Evolutionary conservation across 1,140 invertebrate genomes (phyloP), one percentile per base, ranked within the genome.

Genomic region (Caenorhabditis brenneri): DNA sequence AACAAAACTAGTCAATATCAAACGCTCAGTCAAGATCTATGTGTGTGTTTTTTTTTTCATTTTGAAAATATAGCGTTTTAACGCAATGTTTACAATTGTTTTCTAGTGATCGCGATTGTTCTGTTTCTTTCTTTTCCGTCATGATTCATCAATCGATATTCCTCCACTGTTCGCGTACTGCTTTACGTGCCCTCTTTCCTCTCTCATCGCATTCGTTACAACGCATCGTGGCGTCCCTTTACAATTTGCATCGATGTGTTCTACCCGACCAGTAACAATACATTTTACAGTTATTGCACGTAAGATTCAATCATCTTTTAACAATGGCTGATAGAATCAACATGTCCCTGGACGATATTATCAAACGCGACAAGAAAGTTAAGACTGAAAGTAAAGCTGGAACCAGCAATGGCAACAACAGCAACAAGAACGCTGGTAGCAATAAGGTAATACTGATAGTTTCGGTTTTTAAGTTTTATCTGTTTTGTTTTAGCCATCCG

Each of bases 311-410:
- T 58, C 24, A 7, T 9, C n/a, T 27, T 27, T 19, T 27, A 39
- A 36, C 16, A 74, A 74, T 74, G 65, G 36, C 65, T 39, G 65
- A 74, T 0, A 74, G 42, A 42, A 22, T 74, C 22, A 74, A 27
- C 22, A 74, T 74, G 65, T 46, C 65, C 1, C 24, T 74, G 65
- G 65, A 74, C n/a, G 65, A 74, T 24, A 74, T 74, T 9, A 74
- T 74, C 36, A 74, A 74, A 36, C 29, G 16, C 0, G 36, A n/a
- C n/a, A 74, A 74, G n/a, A 74, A 74, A 15, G 36, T 42, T 5
- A 74, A 74, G n/a, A 10, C n/a, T n/a, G 65, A 74, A 2, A 31
- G 15, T 2, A 15, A 27, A 19, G 6, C 19, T 0, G 65, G 5
- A 27, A 42, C 33, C 65, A 74, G 31, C 58, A 65, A 36, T 6